These are phyloP conservation scores for Scaptomyza reducta DNA, from an alignment of 2,888 invertebrate genomes.

Conservation along the genomic window DNA sequence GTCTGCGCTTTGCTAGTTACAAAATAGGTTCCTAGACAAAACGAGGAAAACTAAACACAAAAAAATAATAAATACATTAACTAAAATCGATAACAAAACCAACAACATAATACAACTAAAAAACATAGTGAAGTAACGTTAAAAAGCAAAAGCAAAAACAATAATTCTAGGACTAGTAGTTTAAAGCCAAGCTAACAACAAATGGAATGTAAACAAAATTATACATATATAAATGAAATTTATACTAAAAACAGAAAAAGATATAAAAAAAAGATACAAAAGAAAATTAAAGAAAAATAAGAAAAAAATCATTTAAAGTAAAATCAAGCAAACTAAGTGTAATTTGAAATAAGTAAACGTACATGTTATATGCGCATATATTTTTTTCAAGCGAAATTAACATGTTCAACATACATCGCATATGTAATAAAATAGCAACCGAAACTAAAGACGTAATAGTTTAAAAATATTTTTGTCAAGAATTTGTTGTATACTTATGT, in stretches of 20 bases:
- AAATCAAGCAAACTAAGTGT: conserved; percentile 20
- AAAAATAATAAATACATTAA: conserved; percentile 21
- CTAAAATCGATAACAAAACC: conserved; percentile 8
- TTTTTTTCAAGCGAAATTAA: conserved; percentile 71
- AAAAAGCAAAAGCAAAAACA: conserved; percentile 51
- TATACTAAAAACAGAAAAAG: conserved; percentile 24
- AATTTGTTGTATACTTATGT: conserved; percentile 28
- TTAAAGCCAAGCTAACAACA: conserved; percentile 73
- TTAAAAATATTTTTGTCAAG: conserved; percentile 35
- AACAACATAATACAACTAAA: conserved; percentile 13
- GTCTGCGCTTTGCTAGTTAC: conserved; percentile 72
- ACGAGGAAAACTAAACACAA: conserved; percentile 39
- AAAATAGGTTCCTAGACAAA: conserved; percentile 74
- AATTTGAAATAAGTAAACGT: conserved; percentile 42
- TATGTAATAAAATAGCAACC: conserved; percentile 43
- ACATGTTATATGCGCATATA: conserved; percentile 13
- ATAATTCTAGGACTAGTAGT: conserved; percentile 66
- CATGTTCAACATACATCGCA: conserved; percentile 69
- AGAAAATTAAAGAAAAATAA: background rate
- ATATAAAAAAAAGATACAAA: background rate
- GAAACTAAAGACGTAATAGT: conserved; percentile 67
- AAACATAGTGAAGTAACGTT: conserved; percentile 30
- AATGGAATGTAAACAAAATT: conserved; percentile 47
- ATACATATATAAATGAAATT: conserved; percentile 49
- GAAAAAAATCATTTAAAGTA: background rate